Percentiles rank a stretch among this genome's conserved stretches.
phyloP scores from a whole-genome alignment of 2,113 vertebrate genomes.

The Rana temporaria region DNA sequence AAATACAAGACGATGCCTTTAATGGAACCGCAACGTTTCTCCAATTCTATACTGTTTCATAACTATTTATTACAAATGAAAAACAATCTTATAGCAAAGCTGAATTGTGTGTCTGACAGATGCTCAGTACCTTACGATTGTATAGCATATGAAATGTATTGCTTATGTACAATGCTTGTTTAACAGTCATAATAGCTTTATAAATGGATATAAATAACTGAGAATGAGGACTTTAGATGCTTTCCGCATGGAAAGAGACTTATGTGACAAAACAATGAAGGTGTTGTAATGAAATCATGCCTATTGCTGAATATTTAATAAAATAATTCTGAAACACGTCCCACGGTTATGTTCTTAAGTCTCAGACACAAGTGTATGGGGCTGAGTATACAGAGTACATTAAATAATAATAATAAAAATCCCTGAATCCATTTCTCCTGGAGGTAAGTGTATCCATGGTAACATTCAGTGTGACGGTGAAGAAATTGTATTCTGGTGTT shows the following conservation, averaged over 20 bases:
- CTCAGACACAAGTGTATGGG: no score
- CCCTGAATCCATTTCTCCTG: no score
- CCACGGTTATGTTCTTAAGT: not conserved
- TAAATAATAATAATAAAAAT: not conserved
- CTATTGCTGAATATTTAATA: constrained; percentile 74
- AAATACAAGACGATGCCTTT: constrained; percentile 57
- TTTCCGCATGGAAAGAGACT: constrained; percentile 65
- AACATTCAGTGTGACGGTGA: no score
- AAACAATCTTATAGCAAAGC: constrained; percentile 44
- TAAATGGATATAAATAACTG: constrained; percentile 60
- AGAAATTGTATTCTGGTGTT: no score
- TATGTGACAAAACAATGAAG: constrained; percentile 64
- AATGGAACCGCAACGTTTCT: constrained; percentile 15
- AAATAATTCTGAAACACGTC: constrained; percentile 59
- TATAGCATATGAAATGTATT: constrained; percentile 48
- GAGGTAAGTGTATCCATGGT: no score
- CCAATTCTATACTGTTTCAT: constrained; percentile 57
- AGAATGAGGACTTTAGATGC: constrained; percentile 61
- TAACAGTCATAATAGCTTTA: constrained; percentile 65
- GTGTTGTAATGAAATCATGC: constrained; percentile 70
- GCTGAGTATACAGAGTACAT: not conserved
- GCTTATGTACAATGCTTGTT: constrained; percentile 60
- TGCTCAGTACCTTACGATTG: constrained; percentile 58
- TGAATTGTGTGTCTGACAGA: constrained; percentile 60
- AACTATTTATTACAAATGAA: constrained; percentile 59